These are phyloP conservation scores for Galeopterus variegatus DNA, from an alignment of 2,113 vertebrate species.

Conservation along the genomic window DNA sequence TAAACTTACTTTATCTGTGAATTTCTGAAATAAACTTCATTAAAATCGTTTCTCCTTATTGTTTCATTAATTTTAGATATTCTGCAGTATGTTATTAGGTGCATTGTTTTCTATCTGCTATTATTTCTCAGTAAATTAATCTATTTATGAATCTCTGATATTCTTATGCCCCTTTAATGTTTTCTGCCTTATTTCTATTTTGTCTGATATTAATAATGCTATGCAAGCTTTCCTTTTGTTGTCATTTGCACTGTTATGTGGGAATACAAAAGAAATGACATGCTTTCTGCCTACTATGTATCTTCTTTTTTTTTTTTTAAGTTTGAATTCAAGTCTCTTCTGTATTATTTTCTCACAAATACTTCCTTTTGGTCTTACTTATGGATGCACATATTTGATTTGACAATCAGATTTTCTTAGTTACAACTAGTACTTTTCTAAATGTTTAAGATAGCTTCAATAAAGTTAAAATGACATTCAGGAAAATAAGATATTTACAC, in stretches of 20 bases:
- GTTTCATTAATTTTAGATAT: background rate
- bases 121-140: slow-evolving; percentile 48
- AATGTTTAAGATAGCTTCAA: background rate
- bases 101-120: background rate
- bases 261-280: background rate
- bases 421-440: slow-evolving; percentile 22
- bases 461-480: background rate
- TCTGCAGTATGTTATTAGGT: background rate
- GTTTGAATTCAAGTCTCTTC: slow-evolving; percentile 33
- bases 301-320: slow-evolving; percentile 2
- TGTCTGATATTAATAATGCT: background rate
- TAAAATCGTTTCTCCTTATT: background rate
- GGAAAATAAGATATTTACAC: background rate
- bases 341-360: slow-evolving; percentile 31
- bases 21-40: background rate
- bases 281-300: background rate
- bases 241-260: background rate
- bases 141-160: slow-evolving; percentile 1
- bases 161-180: background rate
- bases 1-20: background rate
- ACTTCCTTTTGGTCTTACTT: background rate
- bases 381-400: background rate
- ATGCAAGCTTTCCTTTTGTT: background rate
- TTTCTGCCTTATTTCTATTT: slow-evolving; percentile 38
- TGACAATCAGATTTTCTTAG: background rate